Conservation (phyloP, 2,797 vertebrate species). For the Chelidonichthys spinosus region DNA sequence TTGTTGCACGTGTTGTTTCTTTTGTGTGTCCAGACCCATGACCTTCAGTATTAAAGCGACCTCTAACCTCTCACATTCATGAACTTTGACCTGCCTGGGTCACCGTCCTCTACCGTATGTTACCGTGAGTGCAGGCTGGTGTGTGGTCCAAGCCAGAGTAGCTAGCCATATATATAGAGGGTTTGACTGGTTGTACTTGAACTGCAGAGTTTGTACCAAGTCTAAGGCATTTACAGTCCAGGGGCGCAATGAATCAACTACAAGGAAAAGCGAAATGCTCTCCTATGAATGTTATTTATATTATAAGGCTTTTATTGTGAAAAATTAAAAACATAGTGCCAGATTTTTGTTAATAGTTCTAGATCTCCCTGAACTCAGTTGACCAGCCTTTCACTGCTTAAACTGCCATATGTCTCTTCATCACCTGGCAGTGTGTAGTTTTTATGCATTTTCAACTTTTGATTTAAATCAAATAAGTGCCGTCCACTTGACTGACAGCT, state of each 20-base stretch:
- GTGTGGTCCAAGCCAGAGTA: slow-evolving; percentile 43
- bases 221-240: neutral
- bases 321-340: no score
- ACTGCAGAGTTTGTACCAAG: neutral
- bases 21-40: slow-evolving; percentile 9
- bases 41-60: slow-evolving; percentile 45
- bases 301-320: no score
- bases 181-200: neutral
- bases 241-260: neutral
- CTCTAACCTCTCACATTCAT: slow-evolving; percentile 51
- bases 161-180: neutral
- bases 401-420: neutral
- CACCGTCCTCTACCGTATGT: slow-evolving; percentile 13
- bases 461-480: slow-evolving; percentile 39
- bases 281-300: neutral
- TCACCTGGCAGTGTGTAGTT: neutral
- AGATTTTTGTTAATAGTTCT: no score
- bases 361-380: no score
- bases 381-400: neutral
- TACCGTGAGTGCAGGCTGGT: slow-evolving; percentile 30
- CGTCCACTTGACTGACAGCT: slow-evolving; percentile 25
- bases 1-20: slow-evolving; percentile 31
- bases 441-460: slow-evolving; percentile 29
- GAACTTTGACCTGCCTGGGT: slow-evolving; percentile 57
- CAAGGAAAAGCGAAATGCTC: neutral